Evolutionary conservation across 2,113 vertebrate species (phyloP).

Genomic region (Amphilophus citrinellus): DNA sequence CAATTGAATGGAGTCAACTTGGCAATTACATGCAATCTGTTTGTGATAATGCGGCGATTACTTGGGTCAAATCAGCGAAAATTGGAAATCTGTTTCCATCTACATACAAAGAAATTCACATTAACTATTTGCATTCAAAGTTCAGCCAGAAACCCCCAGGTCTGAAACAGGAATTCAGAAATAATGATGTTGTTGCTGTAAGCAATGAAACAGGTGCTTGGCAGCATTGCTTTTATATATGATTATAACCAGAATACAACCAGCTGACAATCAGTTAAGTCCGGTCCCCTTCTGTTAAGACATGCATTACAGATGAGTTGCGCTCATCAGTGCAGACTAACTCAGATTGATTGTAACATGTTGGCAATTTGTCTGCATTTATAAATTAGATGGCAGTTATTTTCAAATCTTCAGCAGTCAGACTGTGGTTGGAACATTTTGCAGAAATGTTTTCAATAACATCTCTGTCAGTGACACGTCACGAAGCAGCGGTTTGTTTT

Average conservation of each 20-base stretch:
- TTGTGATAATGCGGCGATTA: neutral
- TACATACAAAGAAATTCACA: too few relatives aligned
- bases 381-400: neutral
- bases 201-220: too few relatives aligned
- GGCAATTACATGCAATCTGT: neutral
- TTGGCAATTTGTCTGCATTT: neutral
- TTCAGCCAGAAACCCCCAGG: too few relatives aligned
- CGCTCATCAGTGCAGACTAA: neutral
- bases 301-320: neutral
- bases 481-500: too few relatives aligned
- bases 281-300: neutral
- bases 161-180: too few relatives aligned
- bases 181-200: too few relatives aligned
- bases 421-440: neutral
- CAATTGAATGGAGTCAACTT: neutral
- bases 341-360: neutral
- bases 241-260: neutral
- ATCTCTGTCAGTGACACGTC: too few relatives aligned
- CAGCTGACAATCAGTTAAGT: neutral
- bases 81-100: too few relatives aligned
- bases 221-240: neutral
- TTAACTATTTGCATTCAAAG: too few relatives aligned
- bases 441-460: too few relatives aligned
- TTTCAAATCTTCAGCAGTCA: neutral
- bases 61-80: neutral